These are phyloP conservation scores for Digitonthophagus gazella DNA, from an alignment of 2,888 invertebrate species.

Conservation along the genomic window DNA sequence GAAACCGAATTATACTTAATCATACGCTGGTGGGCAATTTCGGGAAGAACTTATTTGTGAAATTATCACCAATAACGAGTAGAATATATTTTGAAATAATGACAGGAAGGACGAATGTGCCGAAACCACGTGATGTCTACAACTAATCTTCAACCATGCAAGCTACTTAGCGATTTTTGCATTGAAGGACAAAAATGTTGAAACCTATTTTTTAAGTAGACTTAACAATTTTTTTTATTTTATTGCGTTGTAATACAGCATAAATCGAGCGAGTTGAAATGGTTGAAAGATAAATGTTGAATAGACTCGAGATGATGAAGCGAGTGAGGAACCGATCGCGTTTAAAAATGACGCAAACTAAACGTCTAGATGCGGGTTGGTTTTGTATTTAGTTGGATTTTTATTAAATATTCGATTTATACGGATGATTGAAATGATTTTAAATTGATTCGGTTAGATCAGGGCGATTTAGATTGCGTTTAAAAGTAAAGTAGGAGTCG, in stretches of 20 bases:
- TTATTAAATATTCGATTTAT: no score
- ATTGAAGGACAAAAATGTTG: no score
- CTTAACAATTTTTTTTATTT: not conserved
- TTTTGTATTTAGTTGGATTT: no score
- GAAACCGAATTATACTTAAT: not conserved
- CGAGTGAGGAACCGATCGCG: not conserved
- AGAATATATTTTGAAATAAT: slow-evolving; percentile 20
- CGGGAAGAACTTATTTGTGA: slow-evolving; percentile 25
- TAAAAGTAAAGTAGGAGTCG: not conserved
- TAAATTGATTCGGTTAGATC: not conserved
- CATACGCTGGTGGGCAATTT: not conserved
- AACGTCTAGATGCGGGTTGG: no score
- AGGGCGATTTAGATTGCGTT: not conserved
- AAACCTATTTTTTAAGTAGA: not conserved
- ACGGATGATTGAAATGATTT: not conserved
- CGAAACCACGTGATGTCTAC: slow-evolving; percentile 25
- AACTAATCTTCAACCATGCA: slow-evolving; percentile 2
- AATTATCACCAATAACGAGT: slow-evolving; percentile 36
- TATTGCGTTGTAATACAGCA: not conserved
- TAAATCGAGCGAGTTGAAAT: not conserved
- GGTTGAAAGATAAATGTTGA: not conserved
- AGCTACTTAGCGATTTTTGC: not conserved
- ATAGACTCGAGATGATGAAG: not conserved
- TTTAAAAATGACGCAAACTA: not conserved
- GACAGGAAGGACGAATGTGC: slow-evolving; percentile 33